These are phyloP conservation scores for Andrena fulva DNA, from an alignment of 2,888 invertebrate genomes.

Conservation along the genomic window DNA sequence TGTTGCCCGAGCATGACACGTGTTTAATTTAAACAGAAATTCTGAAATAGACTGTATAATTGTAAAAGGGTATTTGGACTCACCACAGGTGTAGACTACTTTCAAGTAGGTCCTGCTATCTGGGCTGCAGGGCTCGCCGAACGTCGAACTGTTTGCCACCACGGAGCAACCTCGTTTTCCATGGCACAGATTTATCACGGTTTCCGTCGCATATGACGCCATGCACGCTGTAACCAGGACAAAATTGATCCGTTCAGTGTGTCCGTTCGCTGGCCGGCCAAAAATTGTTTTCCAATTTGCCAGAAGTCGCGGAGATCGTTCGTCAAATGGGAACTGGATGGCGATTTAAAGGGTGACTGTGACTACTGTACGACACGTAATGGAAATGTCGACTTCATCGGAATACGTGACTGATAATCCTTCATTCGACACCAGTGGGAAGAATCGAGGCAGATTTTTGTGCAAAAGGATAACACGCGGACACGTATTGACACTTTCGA, in stretches of 20 bases:
- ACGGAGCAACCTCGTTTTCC: constrained; percentile 93
- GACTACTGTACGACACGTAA: constrained; percentile 28
- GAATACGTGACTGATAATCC: constrained; percentile 11
- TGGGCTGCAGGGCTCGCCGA: constrained; percentile 92
- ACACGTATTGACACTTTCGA: no score
- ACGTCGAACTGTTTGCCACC: constrained; percentile 92
- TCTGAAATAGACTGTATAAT: neutral
- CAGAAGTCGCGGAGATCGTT: constrained; percentile 13
- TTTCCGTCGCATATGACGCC: constrained; percentile 95
- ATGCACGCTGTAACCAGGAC: constrained; percentile 90
- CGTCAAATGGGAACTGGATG: constrained; percentile 21
- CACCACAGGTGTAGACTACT: constrained; percentile 95
- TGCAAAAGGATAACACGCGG: no score
- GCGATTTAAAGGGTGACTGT: constrained; percentile 24
- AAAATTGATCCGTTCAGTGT: constrained; percentile 26
- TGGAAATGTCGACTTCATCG: constrained; percentile 41
- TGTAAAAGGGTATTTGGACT: constrained; percentile 83
- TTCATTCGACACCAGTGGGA: neutral
- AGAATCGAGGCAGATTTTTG: no score
- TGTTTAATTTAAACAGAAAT: neutral
- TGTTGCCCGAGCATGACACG: neutral
- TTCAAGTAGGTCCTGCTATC: constrained; percentile 94
- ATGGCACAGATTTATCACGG: constrained; percentile 94
- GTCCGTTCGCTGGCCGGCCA: neutral
- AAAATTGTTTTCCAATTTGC: constrained; percentile 3